Base-by-base conservation (phyloP, 2,113 vertebrate species). In the Neofelis nebulosa region DNA sequence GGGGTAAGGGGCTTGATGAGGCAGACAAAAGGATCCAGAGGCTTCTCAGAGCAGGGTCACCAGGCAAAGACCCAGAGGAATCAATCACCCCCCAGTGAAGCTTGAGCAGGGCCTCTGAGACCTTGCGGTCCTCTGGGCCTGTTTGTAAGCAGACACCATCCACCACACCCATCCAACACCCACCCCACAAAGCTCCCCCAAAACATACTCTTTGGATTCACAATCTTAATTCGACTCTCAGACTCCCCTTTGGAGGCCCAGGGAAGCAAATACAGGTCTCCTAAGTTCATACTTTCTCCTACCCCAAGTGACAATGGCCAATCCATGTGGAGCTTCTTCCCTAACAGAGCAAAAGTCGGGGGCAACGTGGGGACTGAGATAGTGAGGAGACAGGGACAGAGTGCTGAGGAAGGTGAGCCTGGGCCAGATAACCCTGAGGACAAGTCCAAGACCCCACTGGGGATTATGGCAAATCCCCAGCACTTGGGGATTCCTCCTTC, bases 1-100 rank as follows among this genome's bases (percentile, higher is more conserved):
- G 79, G 57, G 48, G 52, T 63, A 18, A 86, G 61, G 74, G 90
- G 73, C 83, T 81, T 71, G 16, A 96, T 81, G 48, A 93, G 63
- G 55, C 31, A 92, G 88, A 97, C 94, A 96, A 91, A 97, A 81
- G 74, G 79, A 82, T 89, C 74, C 89, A 50, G 84, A 69, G 89
- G 85, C 74, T 93, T 83, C 95, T 65, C 27, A 80, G 91, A 94
- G 83, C 92, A 87, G 79, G 89, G 91, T 93, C 95, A 97, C 94
- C 81, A 92, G 76, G 93, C 92, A 89, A 50, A 91, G 82, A 74
- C 86, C 48, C 61, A 57, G 66, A 87, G 63, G 79, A 73, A 92
- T 95, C 38, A 15, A 45, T 95, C 50, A 94, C 57, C 80, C 80
- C 19, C 84, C 38, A 25, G 48, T 1, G 11, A 86, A 65, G 79